Evolutionary conservation across 2,888 invertebrate genomes (phyloP).

Genomic region (Corbicula japonica): DNA sequence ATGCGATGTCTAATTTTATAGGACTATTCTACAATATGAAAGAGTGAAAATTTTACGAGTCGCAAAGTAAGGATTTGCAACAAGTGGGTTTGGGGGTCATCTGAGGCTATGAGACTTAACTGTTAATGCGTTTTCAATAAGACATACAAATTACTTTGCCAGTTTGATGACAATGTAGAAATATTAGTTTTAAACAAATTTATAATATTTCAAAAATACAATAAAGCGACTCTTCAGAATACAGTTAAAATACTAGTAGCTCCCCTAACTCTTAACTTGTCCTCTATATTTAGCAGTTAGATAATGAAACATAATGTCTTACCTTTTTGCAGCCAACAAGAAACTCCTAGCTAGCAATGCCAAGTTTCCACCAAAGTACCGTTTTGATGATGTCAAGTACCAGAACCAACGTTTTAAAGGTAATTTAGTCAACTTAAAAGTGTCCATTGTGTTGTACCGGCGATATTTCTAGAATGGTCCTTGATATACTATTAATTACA

Average conservation of each 20-base stretch:
- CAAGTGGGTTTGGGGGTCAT: too few relatives aligned
- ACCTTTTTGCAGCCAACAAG: constrained; percentile 22
- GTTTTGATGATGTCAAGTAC: constrained; percentile 23
- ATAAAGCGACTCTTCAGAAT: too few relatives aligned
- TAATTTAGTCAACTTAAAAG: constrained; percentile 25
- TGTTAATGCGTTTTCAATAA: too few relatives aligned
- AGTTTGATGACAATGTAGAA: too few relatives aligned
- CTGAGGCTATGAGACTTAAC: background rate
- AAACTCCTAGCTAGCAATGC: constrained; percentile 23
- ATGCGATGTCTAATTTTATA: too few relatives aligned
- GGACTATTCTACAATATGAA: too few relatives aligned
- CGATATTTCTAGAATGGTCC: constrained; percentile 22
- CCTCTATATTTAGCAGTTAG: constrained; percentile 18
- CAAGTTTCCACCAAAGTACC: constrained; percentile 22
- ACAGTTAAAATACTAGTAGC: background rate
- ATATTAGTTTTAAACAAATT: too few relatives aligned
- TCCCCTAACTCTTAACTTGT: constrained; percentile 1
- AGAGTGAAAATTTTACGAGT: too few relatives aligned
- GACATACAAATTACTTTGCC: too few relatives aligned
- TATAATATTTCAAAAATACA: too few relatives aligned
- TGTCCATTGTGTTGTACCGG: constrained; percentile 18
- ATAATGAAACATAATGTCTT: constrained; percentile 19
- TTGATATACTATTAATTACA: constrained; percentile 18
- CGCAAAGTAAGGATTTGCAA: too few relatives aligned
- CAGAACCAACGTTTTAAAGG: constrained; percentile 20